A percentile compares a stretch with the other conserved stretches of the same genome.
Conservation (phyloP, 1,140 invertebrate species). For the Araneus ventricosus region DNA sequence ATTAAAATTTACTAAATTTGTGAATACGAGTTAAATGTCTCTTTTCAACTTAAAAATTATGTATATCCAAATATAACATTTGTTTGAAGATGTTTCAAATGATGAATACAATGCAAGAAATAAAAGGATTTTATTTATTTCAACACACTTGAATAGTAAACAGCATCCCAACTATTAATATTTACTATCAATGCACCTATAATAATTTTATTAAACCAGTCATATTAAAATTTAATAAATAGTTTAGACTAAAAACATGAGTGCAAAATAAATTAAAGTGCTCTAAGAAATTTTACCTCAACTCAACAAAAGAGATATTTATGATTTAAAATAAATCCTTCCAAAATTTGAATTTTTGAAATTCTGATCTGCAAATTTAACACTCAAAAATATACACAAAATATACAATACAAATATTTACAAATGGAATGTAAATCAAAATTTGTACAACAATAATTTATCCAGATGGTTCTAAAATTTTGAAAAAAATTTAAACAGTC, state of each 20-base stretch:
- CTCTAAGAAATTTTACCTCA: neutral
- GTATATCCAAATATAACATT: neutral
- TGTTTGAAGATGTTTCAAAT: neutral
- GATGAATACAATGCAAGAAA: slow-evolving; percentile 1
- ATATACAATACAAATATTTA: slow-evolving; percentile 71
- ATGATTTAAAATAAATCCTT: neutral
- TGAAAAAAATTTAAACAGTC: neutral
- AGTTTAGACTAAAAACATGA: neutral
- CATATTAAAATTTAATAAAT: neutral
- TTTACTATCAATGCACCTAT: neutral
- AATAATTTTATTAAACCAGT: neutral
- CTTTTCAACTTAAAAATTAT: too few relatives aligned
- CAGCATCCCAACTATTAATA: neutral
- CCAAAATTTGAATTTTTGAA: neutral
- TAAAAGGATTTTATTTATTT: neutral
- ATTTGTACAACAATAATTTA: neutral
- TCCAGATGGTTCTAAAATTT: neutral
- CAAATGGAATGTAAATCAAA: slow-evolving; percentile 65
- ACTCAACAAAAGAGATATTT: neutral
- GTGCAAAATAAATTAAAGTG: neutral
- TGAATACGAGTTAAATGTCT: too few relatives aligned
- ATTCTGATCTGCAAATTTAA: neutral
- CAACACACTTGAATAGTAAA: neutral
- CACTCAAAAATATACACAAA: slow-evolving; percentile 60
- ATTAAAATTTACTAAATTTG: too few relatives aligned